Base-by-base conservation (phyloP, 1,140 invertebrate species). In the Papilio xuthus region DNA sequence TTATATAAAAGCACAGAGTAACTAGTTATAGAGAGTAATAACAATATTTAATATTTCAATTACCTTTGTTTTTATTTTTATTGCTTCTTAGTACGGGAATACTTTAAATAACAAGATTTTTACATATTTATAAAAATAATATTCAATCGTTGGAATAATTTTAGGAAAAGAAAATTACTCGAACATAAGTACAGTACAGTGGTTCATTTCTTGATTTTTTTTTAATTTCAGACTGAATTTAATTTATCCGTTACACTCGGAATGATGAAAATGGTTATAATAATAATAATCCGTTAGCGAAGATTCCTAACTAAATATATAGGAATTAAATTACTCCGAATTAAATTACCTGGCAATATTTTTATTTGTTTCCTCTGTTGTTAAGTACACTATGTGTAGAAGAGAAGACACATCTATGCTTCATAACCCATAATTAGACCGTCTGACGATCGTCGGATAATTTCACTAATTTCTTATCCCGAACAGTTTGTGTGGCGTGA, bases 391-490 rank as follows among this genome's bases (percentile, higher is more conserved):
- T 72, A 47, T 72, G 70, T 15, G 20, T n/a, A 44, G 42, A 15
- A 72, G 70, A 44, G 42, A 15, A 72, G 70, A 72, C 70, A 72
- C 42, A 20, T 70, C 67, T 70, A 44, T 72, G 8, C 41, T 47
- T 23, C 70, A 72, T 26, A 72, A 72, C 70, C 70, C 13, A 47
- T 10, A 72, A 72, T 72, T 72, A 72, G n/a, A 41, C 37, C 20
- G 41, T 20, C 42, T 47, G 41, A 72, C 42, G 70, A 72, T 42
- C 41, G 70, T 23, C 1, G 41, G 41, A 42, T 72, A 72, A 72
- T 72, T 72, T 72, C 42, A 72, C 70, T 72, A 72, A 72, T 72
- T 72, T 71, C 69, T n/a, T 72, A 72, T 47, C 18, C 41, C n/a
- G 20, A 72, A n/a, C 42, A 41, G 42, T 72, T 72, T 47, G 70